phyloP scores from a whole-genome alignment of 2,888 invertebrate genomes.

The Dugesia japonica region DNA sequence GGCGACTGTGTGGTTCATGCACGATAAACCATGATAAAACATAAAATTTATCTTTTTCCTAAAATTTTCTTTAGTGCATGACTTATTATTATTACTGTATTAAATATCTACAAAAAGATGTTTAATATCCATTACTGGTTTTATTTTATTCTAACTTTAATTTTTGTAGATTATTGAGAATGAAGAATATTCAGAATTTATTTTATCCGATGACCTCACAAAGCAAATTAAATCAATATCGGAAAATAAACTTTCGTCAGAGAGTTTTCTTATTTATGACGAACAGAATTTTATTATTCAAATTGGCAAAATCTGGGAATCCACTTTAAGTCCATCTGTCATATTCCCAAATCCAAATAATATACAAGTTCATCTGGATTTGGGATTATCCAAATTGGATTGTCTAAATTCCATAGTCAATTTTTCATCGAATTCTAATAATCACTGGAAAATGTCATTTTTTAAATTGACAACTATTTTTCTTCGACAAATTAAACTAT shows the following conservation, averaged over 20 bases:
- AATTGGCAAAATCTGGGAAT: slow-evolving; percentile 1
- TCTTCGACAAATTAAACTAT: not conserved
- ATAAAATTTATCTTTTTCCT: no score
- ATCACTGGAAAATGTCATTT: not conserved
- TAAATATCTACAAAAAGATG: no score
- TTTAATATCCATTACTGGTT: no score
- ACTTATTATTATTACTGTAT: no score
- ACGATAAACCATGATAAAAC: no score
- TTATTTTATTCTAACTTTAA: no score
- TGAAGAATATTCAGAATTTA: slow-evolving; percentile 5
- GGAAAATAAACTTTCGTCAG: not conserved
- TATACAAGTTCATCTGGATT: not conserved
- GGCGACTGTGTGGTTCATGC: no score
- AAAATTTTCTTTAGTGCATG: no score
- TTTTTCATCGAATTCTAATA: not conserved
- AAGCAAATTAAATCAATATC: not conserved
- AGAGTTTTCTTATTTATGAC: not conserved
- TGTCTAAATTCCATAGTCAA: not conserved
- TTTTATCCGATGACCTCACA: not conserved
- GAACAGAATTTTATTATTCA: not conserved
- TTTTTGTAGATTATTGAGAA: not conserved
- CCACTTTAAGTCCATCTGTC: not conserved
- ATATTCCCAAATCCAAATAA: not conserved
- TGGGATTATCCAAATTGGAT: not conserved
- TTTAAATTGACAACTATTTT: not conserved